These are phyloP conservation scores for Ceratosolen fusciceps DNA, from an alignment of 1,140 invertebrate species.

Conservation along the genomic window DNA sequence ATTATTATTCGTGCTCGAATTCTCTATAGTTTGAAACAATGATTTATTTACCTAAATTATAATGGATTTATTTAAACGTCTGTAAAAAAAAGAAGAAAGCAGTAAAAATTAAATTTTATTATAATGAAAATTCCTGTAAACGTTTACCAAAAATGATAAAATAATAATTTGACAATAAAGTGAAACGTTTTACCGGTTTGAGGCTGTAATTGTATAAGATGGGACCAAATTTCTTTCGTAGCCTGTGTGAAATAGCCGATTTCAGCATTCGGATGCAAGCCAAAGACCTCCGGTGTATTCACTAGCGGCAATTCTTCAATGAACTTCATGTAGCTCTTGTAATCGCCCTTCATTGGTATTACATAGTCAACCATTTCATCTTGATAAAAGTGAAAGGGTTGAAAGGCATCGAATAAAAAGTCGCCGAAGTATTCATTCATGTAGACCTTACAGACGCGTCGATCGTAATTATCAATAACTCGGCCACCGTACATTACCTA, in stretches of 20 bases:
- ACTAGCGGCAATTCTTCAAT: constrained; percentile 82
- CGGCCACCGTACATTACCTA: constrained; percentile 94
- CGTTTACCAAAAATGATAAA: too few relatives aligned
- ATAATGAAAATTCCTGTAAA: too few relatives aligned
- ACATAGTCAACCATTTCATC: constrained; percentile 83
- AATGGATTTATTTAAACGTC: too few relatives aligned
- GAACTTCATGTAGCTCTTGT: constrained; percentile 79
- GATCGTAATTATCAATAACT: constrained; percentile 91
- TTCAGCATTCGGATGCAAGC: constrained; percentile 92
- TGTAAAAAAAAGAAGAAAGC: too few relatives aligned
- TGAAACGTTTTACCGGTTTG: constrained; percentile 84
- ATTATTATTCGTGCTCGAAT: too few relatives aligned
- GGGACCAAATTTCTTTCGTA: constrained; percentile 85
- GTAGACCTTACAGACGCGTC: constrained; percentile 86
- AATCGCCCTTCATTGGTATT: constrained; percentile 79
- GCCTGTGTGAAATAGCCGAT: constrained; percentile 91
- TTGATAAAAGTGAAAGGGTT: constrained; percentile 89
- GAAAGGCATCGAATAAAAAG: constrained; percentile 90
- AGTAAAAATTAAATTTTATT: too few relatives aligned
- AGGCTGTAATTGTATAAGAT: constrained; percentile 89
- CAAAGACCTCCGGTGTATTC: constrained; percentile 89
- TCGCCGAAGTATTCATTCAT: constrained; percentile 96
- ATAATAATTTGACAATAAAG: too few relatives aligned
- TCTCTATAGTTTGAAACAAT: too few relatives aligned
- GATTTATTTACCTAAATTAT: too few relatives aligned